phyloP scores from a whole-genome alignment of 2,797 vertebrate genomes.

The Parauchenoglanis ngamensis region DNA sequence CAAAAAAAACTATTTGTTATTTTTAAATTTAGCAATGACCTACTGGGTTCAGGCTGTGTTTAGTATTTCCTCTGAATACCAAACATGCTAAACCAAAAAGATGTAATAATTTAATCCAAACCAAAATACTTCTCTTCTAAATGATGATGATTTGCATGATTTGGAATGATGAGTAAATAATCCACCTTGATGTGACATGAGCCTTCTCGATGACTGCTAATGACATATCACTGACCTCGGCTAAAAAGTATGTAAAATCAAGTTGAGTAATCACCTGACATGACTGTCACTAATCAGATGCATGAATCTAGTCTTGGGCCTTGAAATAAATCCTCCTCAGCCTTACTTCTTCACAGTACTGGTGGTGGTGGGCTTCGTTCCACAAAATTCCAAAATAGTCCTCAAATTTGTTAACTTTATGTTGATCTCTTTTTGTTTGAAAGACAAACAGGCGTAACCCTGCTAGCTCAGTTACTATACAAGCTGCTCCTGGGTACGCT shows the following conservation, averaged over 20 bases:
- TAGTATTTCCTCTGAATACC: not conserved
- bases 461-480: not conserved
- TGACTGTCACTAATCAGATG: not conserved
- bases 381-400: not conserved
- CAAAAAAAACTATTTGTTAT: not conserved
- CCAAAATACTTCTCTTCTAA: too few relatives aligned
- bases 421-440: too few relatives aligned
- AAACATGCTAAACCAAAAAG: not conserved
- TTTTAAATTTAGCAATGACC: not conserved
- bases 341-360: not conserved
- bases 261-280: not conserved
- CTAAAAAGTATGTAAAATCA: not conserved
- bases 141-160: not conserved
- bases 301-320: not conserved
- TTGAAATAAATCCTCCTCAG: not conserved
- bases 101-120: too few relatives aligned
- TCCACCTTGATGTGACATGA: not conserved
- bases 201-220: not conserved
- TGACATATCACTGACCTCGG: not conserved
- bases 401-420: too few relatives aligned
- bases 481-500: not conserved
- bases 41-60: too few relatives aligned
- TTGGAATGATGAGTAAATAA: not conserved
- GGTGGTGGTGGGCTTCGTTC: not conserved
- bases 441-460: not conserved